Evolutionary conservation across 2,888 invertebrate species (phyloP).

Genomic region (Xanthia togata): DNA sequence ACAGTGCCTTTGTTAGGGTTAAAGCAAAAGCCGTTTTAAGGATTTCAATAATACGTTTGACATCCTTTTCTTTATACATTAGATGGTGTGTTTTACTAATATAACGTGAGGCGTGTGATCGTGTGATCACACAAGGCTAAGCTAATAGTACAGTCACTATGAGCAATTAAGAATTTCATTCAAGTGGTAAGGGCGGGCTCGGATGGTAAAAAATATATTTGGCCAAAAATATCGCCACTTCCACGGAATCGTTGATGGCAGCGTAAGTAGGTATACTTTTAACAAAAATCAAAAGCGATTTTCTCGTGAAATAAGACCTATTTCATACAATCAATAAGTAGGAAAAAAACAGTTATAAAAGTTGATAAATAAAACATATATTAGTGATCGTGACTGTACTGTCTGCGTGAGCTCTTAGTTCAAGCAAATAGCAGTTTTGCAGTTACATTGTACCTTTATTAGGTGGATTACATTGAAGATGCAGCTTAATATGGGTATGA

Average conservation of each 20-base stretch:
- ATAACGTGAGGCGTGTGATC: too few relatives aligned
- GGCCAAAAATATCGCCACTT: not conserved
- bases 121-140: too few relatives aligned
- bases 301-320: not conserved
- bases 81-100: too few relatives aligned
- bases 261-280: not conserved
- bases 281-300: not conserved
- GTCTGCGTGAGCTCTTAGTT: not conserved
- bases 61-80: too few relatives aligned
- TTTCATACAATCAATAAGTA: not conserved
- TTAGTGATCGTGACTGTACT: not conserved
- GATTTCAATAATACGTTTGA: too few relatives aligned
- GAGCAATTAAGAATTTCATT: too few relatives aligned
- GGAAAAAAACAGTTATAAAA: not conserved
- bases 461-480: not conserved
- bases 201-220: too few relatives aligned
- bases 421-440: not conserved
- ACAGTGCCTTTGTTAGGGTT: not conserved
- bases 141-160: too few relatives aligned
- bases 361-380: not conserved
- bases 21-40: too few relatives aligned
- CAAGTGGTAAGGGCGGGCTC: too few relatives aligned
- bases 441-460: not conserved
- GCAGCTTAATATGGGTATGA: too few relatives aligned
- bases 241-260: not conserved